Conservation (phyloP, 2,113 vertebrate species). For the Dasypus novemcinctus region DNA sequence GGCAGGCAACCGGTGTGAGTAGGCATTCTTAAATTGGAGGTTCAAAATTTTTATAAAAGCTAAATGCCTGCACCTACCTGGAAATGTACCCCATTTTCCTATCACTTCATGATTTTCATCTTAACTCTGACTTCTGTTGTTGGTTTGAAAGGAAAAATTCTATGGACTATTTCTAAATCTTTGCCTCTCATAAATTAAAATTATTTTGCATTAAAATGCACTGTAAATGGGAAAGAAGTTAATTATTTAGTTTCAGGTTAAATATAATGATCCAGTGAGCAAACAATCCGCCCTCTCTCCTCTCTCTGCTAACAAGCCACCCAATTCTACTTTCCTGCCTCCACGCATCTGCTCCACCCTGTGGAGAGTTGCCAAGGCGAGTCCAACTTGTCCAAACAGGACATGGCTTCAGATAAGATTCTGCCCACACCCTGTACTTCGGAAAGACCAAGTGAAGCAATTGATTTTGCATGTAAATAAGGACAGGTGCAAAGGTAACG, state of each 20-base stretch:
- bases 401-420: slow-evolving; percentile 86
- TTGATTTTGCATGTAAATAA: slow-evolving; percentile 82
- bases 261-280: slow-evolving; percentile 80
- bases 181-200: slow-evolving; percentile 62
- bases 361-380: slow-evolving; percentile 82
- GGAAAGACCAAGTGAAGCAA: slow-evolving; percentile 84
- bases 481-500: slow-evolving; percentile 85
- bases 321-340: slow-evolving; percentile 85
- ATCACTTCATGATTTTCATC: not conserved
- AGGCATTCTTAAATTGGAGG: not conserved
- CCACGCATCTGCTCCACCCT: slow-evolving; percentile 86
- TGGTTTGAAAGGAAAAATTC: slow-evolving; percentile 39
- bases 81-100: not conserved
- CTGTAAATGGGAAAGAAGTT: slow-evolving; percentile 74
- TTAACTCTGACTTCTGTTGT: slow-evolving; percentile 16
- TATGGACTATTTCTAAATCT: not conserved
- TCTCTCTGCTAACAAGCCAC: slow-evolving; percentile 82
- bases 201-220: slow-evolving; percentile 70
- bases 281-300: slow-evolving; percentile 81
- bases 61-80: slow-evolving; percentile 37
- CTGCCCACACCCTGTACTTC: slow-evolving; percentile 85
- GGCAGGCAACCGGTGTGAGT: not conserved
- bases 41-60: not conserved
- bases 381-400: slow-evolving; percentile 88
- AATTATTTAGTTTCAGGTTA: slow-evolving; percentile 80